Evolutionary conservation across 2,888 invertebrate species (phyloP).

Genomic region (Drosophila anomalata): DNA sequence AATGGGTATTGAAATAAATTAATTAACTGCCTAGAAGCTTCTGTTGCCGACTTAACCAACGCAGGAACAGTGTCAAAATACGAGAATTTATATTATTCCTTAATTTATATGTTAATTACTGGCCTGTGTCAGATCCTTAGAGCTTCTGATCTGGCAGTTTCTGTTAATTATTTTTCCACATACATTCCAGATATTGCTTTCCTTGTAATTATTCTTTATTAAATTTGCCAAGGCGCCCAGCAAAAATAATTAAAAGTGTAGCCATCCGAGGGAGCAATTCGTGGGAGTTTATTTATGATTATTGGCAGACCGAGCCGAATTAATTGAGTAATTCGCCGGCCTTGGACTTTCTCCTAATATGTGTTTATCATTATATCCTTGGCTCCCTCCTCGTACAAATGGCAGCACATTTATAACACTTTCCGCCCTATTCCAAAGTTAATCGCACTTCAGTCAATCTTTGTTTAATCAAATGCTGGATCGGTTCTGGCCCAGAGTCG

Average conservation of each 20-base stretch:
- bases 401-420: constrained; percentile 71
- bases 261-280: constrained; percentile 1
- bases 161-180: constrained; percentile 68
- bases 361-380: constrained; percentile 26
- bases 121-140: constrained; percentile 7
- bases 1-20: not conserved
- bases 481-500: not conserved
- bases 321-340: constrained; percentile 65
- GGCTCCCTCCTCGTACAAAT: constrained; percentile 52
- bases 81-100: constrained; percentile 59
- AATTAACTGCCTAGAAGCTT: not conserved
- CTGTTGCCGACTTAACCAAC: not conserved
- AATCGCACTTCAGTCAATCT: constrained; percentile 74
- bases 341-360: constrained; percentile 28
- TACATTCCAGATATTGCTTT: constrained; percentile 25
- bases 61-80: constrained; percentile 8
- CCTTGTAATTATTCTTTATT: constrained; percentile 73
- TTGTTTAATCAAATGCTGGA: constrained; percentile 63
- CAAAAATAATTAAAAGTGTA: constrained; percentile 64
- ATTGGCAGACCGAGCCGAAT: constrained; percentile 65
- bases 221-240: constrained; percentile 54
- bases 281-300: constrained; percentile 68
- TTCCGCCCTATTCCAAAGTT: constrained; percentile 54
- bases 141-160: constrained; percentile 54
- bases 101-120: constrained; percentile 75